Evolutionary conservation across 2,888 invertebrate genomes (phyloP).

Genomic region (Pyrgus malvae): DNA sequence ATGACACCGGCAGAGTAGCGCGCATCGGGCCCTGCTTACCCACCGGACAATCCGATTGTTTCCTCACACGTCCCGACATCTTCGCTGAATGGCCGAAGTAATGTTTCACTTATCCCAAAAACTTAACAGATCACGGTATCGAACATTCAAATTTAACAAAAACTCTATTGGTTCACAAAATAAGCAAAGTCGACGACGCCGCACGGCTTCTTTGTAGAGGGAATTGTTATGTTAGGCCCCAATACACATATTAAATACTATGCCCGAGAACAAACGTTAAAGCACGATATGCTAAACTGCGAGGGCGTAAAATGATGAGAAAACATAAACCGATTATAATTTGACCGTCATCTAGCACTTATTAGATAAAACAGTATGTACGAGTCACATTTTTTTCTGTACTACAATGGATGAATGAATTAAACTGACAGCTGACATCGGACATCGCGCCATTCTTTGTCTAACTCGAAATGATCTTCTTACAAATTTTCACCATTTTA

Average conservation of each 20-base stretch:
- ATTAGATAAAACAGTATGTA: slow-evolving; percentile 68
- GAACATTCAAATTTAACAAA: slow-evolving; percentile 44
- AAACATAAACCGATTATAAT: slow-evolving; percentile 52
- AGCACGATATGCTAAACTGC: slow-evolving; percentile 43
- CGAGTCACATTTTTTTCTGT: slow-evolving; percentile 78
- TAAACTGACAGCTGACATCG: slow-evolving; percentile 72
- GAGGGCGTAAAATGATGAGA: slow-evolving; percentile 46
- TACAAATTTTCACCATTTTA: slow-evolving; percentile 35
- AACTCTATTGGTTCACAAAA: slow-evolving; percentile 53
- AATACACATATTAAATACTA: slow-evolving; percentile 43
- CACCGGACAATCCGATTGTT: slow-evolving; percentile 85
- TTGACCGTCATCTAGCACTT: slow-evolving; percentile 59
- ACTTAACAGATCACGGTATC: slow-evolving; percentile 44
- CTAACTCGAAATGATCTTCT: slow-evolving; percentile 37
- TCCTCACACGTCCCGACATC: slow-evolving; percentile 84
- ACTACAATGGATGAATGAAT: slow-evolving; percentile 77
- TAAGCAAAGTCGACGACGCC: slow-evolving; percentile 65
- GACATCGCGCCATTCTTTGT: slow-evolving; percentile 75
- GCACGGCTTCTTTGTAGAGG: slow-evolving; percentile 70
- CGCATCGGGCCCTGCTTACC: slow-evolving; percentile 86
- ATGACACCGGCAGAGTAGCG: slow-evolving; percentile 89
- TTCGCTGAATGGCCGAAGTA: slow-evolving; percentile 42
- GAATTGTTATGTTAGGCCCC: slow-evolving; percentile 57
- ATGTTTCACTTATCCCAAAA: slow-evolving; percentile 44
- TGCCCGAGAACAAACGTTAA: slow-evolving; percentile 39